phyloP scores from a whole-genome alignment of 2,888 invertebrate genomes.

The Nomada lathburiana region DNA sequence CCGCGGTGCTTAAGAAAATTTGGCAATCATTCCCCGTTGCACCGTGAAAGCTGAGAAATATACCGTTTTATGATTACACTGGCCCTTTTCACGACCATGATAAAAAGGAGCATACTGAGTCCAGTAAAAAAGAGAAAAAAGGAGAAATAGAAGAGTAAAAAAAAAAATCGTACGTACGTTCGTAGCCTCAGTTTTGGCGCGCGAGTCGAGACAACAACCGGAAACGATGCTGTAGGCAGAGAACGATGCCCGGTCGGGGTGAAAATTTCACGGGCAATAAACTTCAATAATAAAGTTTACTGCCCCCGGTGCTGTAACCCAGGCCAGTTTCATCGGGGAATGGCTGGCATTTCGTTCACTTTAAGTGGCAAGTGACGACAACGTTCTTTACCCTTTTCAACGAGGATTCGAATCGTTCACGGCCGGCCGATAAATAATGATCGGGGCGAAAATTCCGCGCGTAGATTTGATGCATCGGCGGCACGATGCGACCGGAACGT shows the following conservation, averaged over 20 bases:
- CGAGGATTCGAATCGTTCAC: not conserved
- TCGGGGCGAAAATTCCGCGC: not conserved
- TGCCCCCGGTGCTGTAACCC: not conserved
- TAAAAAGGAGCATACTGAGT: no score
- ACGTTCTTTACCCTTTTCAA: not conserved
- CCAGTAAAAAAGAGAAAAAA: not conserved
- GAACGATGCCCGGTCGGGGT: constrained; percentile 28
- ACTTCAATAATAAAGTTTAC: constrained; percentile 60
- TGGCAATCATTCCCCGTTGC: no score
- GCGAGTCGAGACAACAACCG: not conserved
- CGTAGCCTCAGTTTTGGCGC: not conserved
- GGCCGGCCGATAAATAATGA: no score
- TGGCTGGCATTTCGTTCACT: not conserved
- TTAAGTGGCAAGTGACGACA: not conserved
- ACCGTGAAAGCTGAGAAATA: no score
- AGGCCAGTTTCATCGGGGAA: not conserved
- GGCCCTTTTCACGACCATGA: no score
- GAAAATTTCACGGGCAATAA: constrained; percentile 50
- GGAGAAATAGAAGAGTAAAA: not conserved
- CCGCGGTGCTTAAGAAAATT: not conserved
- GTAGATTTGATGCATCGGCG: no score
- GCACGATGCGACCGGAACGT: no score
- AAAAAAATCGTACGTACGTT: not conserved
- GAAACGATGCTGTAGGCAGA: constrained; percentile 6
- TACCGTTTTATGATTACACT: no score